phyloP scores from a whole-genome alignment of 1,140 invertebrate species.

The Drosophila nebulosa region DNA sequence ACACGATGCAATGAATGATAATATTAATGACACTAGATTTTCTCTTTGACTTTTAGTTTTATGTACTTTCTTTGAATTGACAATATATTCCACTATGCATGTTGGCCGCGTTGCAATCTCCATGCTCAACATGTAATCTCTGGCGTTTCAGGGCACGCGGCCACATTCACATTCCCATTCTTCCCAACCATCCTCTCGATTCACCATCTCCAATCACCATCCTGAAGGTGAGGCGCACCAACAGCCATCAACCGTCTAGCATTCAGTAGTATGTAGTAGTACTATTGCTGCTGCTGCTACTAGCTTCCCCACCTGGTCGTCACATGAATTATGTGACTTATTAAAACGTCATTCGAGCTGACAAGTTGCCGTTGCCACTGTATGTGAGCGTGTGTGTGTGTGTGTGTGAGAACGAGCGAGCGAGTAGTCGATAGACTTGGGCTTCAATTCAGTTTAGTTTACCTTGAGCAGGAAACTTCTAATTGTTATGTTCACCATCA shows the following conservation, averaged over 20 bases:
- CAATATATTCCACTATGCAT: constrained; percentile 5
- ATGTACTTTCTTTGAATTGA: background rate
- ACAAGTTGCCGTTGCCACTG: constrained; percentile 74
- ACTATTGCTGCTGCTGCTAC: no score
- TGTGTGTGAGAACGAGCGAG: constrained; percentile 8
- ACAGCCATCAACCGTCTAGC: constrained; percentile 1
- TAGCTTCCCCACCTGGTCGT: constrained; percentile 12
- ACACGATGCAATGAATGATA: no score
- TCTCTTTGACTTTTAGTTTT: background rate
- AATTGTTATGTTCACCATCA: constrained; percentile 57
- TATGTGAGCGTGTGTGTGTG: constrained; percentile 6
- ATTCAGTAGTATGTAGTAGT: background rate
- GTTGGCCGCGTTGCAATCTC: constrained; percentile 24
- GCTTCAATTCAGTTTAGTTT: background rate
- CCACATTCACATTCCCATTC: constrained; percentile 38
- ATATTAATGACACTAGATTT: no score
- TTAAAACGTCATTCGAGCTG: constrained; percentile 77
- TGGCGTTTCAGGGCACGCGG: constrained; percentile 41
- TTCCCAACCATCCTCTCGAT: background rate
- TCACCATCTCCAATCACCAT: background rate
- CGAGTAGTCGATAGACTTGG: background rate
- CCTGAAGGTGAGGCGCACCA: background rate
- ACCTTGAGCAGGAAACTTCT: constrained; percentile 55
- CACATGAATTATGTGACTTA: constrained; percentile 79
- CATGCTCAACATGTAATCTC: constrained; percentile 42